Percentiles rank a stretch among this genome's conserved stretches.
Conservation (phyloP, 2,113 vertebrate genomes). For the Leptobrachium leishanense region DNA sequence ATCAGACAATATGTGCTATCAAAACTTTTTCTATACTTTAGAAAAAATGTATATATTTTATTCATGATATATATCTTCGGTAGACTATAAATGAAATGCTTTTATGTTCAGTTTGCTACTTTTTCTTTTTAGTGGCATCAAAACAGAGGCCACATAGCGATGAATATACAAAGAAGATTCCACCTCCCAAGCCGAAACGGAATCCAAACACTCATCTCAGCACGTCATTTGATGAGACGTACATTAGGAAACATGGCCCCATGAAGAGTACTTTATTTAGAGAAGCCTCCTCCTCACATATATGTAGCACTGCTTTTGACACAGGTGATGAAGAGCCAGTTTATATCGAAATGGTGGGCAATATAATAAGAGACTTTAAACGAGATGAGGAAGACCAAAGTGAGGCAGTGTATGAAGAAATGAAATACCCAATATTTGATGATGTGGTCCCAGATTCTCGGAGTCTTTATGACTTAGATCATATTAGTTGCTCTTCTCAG, state of each 20-base stretch:
- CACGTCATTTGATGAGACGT: constrained; percentile 91
- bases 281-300: constrained; percentile 76
- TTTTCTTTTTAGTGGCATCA: constrained; percentile 64
- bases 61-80: no score
- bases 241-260: constrained; percentile 77
- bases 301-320: constrained; percentile 74
- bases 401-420: constrained; percentile 94
- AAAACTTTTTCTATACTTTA: no score
- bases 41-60: no score
- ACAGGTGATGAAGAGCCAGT: constrained; percentile 89
- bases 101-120: constrained; percentile 29
- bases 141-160: constrained; percentile 82
- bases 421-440: constrained; percentile 90
- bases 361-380: constrained; percentile 83
- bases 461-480: constrained; percentile 72
- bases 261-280: constrained; percentile 70
- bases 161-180: constrained; percentile 88
- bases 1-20: no score
- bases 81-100: background rate
- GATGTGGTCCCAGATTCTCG: constrained; percentile 79
- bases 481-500: constrained; percentile 84
- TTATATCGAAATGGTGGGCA: constrained; percentile 98
- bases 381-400: constrained; percentile 86
- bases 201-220: constrained; percentile 96
- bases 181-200: constrained; percentile 93